Evolutionary conservation across 2,888 invertebrate genomes (phyloP).

Genomic region (Parnassius mnemosyne): DNA sequence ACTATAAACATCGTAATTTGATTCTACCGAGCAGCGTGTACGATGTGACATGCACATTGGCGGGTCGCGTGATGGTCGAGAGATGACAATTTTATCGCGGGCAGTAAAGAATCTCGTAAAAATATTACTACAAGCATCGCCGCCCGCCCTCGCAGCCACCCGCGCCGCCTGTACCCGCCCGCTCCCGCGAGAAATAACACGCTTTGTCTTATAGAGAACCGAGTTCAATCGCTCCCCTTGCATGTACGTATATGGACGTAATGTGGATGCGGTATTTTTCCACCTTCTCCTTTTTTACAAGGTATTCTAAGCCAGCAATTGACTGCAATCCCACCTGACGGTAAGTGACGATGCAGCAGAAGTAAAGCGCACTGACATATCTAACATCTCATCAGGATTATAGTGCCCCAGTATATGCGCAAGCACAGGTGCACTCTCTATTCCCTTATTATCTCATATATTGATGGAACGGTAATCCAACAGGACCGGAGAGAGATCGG

Average conservation of each 20-base stretch:
- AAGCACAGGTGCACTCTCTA: too few species aligned
- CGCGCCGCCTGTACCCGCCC: slow-evolving; percentile 25
- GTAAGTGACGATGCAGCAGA: too few species aligned
- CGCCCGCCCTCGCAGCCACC: slow-evolving; percentile 29
- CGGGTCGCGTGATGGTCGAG: slow-evolving; percentile 28
- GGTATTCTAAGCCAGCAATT: too few species aligned
- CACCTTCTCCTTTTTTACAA: too few species aligned
- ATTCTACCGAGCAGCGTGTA: neutral
- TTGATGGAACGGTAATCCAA: too few species aligned
- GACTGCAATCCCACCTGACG: too few species aligned
- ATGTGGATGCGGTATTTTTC: slow-evolving; percentile 39
- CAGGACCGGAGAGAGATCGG: too few species aligned
- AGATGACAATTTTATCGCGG: slow-evolving; percentile 75
- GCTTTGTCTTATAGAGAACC: slow-evolving; percentile 72
- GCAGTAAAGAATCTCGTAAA: slow-evolving; percentile 74
- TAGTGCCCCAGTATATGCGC: too few species aligned
- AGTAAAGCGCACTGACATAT: too few species aligned
- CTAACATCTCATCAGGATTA: too few species aligned
- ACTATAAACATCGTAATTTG: too few species aligned
- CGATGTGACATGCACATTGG: slow-evolving; percentile 1
- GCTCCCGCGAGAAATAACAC: slow-evolving; percentile 74
- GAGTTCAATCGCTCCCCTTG: slow-evolving; percentile 55
- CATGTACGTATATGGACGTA: slow-evolving; percentile 28
- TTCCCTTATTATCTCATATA: too few species aligned
- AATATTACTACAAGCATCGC: slow-evolving; percentile 57